Evolutionary conservation across 1,140 invertebrate species (phyloP).

Genomic region (Arion vulgaris): DNA sequence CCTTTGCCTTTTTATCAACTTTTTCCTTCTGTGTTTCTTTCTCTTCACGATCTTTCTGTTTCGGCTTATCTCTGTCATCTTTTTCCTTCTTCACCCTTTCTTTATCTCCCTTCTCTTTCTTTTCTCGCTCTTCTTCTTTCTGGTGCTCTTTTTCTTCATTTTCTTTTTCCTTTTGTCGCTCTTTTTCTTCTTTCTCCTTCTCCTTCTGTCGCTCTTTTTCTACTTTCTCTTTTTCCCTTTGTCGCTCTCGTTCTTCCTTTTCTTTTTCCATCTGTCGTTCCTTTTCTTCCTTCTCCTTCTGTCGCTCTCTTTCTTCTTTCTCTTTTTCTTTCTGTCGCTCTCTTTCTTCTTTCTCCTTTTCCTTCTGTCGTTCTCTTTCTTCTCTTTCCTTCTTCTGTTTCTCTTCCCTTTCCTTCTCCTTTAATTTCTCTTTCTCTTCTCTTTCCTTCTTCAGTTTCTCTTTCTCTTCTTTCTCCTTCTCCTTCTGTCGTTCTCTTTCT

Average conservation of each 20-base stretch:
- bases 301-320: slow-evolving; percentile 37
- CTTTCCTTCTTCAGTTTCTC: slow-evolving; percentile 35
- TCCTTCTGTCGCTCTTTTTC: slow-evolving; percentile 34
- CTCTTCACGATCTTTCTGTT: slow-evolving; percentile 73
- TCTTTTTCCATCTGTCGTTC: no score
- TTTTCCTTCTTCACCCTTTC: slow-evolving; percentile 44
- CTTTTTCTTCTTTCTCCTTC: slow-evolving; percentile 41
- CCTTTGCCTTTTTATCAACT: not conserved
- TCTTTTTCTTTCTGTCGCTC: slow-evolving; percentile 36
- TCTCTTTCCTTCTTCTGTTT: slow-evolving; percentile 46
- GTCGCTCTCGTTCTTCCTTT: no score
- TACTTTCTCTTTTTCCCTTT: no score
- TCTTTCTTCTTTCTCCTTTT: slow-evolving; percentile 34
- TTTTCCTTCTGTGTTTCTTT: slow-evolving; percentile 43
- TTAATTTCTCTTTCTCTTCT: slow-evolving; percentile 14
- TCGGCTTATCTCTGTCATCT: slow-evolving; percentile 67
- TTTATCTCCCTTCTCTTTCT: slow-evolving; percentile 50
- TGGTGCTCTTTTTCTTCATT: slow-evolving; percentile 28
- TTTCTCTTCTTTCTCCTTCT: slow-evolving; percentile 34
- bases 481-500: slow-evolving; percentile 24
- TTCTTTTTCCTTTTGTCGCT: slow-evolving; percentile 43
- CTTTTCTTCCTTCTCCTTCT: slow-evolving; percentile 37
- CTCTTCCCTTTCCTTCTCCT: slow-evolving; percentile 41
- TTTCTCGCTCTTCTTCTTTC: slow-evolving; percentile 36
- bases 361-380: slow-evolving; percentile 12